Percentiles rank a stretch among this genome's conserved stretches.
phyloP scores from a whole-genome alignment of 2,888 invertebrate genomes.

The Sarcophaga rosellei region DNA sequence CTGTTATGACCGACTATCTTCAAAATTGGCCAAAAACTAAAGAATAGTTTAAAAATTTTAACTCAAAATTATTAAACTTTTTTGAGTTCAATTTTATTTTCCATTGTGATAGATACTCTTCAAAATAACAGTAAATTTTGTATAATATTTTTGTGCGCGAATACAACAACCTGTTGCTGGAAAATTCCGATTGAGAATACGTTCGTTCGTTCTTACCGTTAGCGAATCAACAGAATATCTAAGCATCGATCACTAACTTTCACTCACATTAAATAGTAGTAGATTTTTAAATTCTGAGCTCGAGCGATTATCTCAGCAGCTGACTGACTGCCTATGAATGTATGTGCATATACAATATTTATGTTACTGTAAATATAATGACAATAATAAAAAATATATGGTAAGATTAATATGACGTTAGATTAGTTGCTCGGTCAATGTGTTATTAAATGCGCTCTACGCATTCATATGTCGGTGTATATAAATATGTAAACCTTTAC shows the following conservation, averaged over 20 bases:
- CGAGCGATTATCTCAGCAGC: slow-evolving; percentile 48
- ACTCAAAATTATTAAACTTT: slow-evolving; percentile 6
- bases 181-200: slow-evolving; percentile 37
- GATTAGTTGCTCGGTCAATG: background rate
- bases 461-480: no score
- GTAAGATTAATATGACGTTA: background rate
- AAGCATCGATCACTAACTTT: slow-evolving; percentile 42
- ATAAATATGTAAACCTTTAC: no score
- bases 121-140: background rate
- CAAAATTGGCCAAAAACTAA: background rate
- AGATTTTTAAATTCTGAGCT: slow-evolving; percentile 54
- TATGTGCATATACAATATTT: slow-evolving; percentile 6
- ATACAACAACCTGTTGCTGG: slow-evolving; percentile 41
- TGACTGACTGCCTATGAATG: slow-evolving; percentile 1
- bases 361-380: slow-evolving; percentile 26
- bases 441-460: background rate
- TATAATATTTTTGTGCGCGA: slow-evolving; percentile 15
- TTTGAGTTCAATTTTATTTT: slow-evolving; percentile 2
- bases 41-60: background rate
- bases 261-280: slow-evolving; percentile 39
- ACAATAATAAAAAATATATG: slow-evolving; percentile 1
- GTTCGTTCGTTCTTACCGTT: slow-evolving; percentile 48
- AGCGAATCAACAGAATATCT: slow-evolving; percentile 24
- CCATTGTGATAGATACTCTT: background rate
- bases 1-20: background rate